Evolutionary conservation across 2,797 vertebrate genomes (phyloP).

Genomic region (Galagoides demidoff): DNA sequence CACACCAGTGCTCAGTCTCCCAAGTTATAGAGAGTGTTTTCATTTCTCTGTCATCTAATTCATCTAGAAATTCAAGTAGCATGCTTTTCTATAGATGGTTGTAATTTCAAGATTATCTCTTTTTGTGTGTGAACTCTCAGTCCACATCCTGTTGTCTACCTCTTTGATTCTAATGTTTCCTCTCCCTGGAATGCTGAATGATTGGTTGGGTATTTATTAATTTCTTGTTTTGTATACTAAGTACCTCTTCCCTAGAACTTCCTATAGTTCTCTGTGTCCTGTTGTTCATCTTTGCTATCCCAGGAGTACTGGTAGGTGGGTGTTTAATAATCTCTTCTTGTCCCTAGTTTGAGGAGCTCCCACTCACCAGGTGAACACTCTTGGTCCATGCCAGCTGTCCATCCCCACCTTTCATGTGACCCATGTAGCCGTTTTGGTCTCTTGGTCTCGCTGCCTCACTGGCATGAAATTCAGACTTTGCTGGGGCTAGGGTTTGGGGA

Average conservation of each 20-base stretch:
- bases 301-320: background rate
- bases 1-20: background rate
- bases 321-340: background rate
- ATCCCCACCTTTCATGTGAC: background rate
- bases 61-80: slow-evolving; percentile 10
- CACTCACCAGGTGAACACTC: background rate
- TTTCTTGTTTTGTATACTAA: background rate
- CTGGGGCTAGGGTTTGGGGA: no score
- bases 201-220: slow-evolving; percentile 2
- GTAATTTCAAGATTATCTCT: background rate
- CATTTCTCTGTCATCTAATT: slow-evolving; percentile 18
- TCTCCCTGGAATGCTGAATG: background rate
- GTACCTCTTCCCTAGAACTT: background rate
- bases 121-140: background rate
- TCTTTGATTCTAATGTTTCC: background rate
- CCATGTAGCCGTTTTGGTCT: background rate
- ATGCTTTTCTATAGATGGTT: background rate
- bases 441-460: background rate
- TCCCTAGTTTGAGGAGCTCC: background rate
- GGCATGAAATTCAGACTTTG: background rate
- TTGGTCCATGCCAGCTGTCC: background rate
- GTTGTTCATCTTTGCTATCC: background rate
- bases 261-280: background rate
- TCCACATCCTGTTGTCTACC: background rate
- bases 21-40: background rate